A percentile compares a stretch with the other conserved stretches of the same genome.
Evolutionary conservation across 2,797 vertebrate species (phyloP).

Genomic region (Xiphophorus birchmanni): DNA sequence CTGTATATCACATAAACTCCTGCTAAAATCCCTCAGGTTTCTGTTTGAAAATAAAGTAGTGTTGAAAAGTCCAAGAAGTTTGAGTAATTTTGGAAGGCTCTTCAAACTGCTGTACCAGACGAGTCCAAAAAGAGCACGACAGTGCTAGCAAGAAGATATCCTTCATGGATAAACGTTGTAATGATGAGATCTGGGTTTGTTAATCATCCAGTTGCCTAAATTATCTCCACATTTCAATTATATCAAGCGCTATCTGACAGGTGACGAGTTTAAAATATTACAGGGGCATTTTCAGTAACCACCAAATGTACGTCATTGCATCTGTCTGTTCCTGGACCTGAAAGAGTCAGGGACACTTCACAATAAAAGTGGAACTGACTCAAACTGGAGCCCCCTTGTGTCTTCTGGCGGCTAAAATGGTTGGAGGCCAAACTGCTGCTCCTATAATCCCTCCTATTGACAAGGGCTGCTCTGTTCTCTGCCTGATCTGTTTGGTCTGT

Average conservation of each 20-base stretch:
- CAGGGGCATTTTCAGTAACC: conserved; percentile 28
- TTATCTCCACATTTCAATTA: conserved; percentile 38
- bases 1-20: background rate
- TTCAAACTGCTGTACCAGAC: conserved; percentile 57
- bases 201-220: conserved; percentile 21
- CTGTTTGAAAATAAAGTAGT: background rate
- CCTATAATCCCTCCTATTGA: conserved; percentile 76
- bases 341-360: conserved; percentile 70
- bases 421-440: conserved; percentile 77
- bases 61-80: background rate
- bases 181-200: conserved; percentile 28
- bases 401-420: conserved; percentile 75
- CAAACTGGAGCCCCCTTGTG: conserved; percentile 76
- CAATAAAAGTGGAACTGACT: conserved; percentile 73
- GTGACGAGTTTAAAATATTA: conserved; percentile 5
- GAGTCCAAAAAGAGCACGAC: conserved; percentile 72
- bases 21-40: background rate
- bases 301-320: conserved; percentile 47
- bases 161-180: conserved; percentile 57
- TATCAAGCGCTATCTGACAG: conserved; percentile 3
- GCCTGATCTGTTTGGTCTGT: conserved; percentile 76
- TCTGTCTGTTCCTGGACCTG: conserved; percentile 43
- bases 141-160: conserved; percentile 52
- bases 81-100: background rate
- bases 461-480: conserved; percentile 71